Conservation (phyloP, 2,113 vertebrate species). For the Macaca mulatta region DNA sequence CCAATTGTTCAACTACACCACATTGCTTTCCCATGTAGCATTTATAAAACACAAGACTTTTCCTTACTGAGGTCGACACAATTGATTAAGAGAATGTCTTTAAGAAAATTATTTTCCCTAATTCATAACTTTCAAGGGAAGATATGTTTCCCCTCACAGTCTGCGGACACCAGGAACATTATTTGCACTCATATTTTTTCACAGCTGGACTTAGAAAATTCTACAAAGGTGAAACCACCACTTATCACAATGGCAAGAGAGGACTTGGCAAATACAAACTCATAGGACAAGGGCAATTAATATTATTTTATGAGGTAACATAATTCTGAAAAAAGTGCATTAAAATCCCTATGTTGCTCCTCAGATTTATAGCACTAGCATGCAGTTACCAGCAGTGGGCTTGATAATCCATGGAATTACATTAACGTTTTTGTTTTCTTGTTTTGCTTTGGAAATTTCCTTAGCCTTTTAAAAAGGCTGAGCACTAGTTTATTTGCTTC, state of each 20-base stretch:
- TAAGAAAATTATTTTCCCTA: conserved; percentile 16
- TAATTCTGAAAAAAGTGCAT: background rate
- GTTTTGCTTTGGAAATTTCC: background rate
- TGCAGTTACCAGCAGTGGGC: background rate
- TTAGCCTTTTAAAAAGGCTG: conserved; percentile 4
- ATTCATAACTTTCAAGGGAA: conserved; percentile 18
- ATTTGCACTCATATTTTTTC: background rate
- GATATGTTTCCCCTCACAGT: background rate
- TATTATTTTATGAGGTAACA: conserved; percentile 42
- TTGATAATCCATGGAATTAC: background rate
- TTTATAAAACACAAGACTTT: background rate
- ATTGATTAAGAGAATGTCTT: background rate
- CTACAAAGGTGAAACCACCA: background rate
- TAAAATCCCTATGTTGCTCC: background rate
- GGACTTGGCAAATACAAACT: background rate
- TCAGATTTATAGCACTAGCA: background rate
- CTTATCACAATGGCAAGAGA: background rate
- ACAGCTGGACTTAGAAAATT: background rate
- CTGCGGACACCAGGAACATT: background rate
- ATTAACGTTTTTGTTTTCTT: background rate
- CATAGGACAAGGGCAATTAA: background rate
- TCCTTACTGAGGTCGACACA: background rate
- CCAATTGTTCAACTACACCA: background rate
- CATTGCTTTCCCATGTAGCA: background rate
- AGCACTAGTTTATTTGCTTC: background rate